phyloP scores from a whole-genome alignment of 2,113 vertebrate species.

The Arothron firmamentum region DNA sequence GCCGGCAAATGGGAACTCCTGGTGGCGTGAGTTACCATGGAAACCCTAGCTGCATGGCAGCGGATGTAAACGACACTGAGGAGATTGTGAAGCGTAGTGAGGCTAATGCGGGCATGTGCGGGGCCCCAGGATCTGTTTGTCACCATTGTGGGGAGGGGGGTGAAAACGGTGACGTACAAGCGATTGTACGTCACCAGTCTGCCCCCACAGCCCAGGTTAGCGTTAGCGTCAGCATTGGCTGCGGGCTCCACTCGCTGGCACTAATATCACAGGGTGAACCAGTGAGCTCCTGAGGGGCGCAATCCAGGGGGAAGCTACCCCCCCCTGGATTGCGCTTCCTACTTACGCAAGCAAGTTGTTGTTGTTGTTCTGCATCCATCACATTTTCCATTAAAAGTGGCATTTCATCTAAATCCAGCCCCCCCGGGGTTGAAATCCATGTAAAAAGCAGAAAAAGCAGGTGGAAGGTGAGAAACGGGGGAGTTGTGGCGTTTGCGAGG shows the following conservation, averaged over 20 bases:
- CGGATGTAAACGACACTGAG: neutral
- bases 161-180: no score
- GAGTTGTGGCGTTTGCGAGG: constrained; percentile 31
- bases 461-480: constrained; percentile 45
- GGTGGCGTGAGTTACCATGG: constrained; percentile 44
- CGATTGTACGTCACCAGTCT: no score
- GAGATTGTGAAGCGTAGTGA: constrained; percentile 24
- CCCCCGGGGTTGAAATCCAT: constrained; percentile 72
- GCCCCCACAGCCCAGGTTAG: no score
- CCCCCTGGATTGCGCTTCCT: constrained; percentile 47
- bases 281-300: constrained; percentile 63
- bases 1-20: constrained; percentile 52
- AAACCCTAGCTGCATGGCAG: constrained; percentile 42
- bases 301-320: constrained; percentile 67
- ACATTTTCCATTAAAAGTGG: constrained; percentile 84
- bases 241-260: constrained; percentile 54
- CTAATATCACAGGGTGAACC: constrained; percentile 71
- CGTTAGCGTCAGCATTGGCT: no score
- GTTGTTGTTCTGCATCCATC: constrained; percentile 74
- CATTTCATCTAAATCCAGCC: constrained; percentile 84
- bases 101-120: constrained; percentile 24
- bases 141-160: constrained; percentile 14
- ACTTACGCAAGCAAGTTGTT: constrained; percentile 64
- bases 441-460: constrained; percentile 68
- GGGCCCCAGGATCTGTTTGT: constrained; percentile 22